Percentiles rank a stretch among this genome's conserved stretches.
phyloP scores from a whole-genome alignment of 2,888 invertebrate genomes.

The Synergus itoensis region DNA sequence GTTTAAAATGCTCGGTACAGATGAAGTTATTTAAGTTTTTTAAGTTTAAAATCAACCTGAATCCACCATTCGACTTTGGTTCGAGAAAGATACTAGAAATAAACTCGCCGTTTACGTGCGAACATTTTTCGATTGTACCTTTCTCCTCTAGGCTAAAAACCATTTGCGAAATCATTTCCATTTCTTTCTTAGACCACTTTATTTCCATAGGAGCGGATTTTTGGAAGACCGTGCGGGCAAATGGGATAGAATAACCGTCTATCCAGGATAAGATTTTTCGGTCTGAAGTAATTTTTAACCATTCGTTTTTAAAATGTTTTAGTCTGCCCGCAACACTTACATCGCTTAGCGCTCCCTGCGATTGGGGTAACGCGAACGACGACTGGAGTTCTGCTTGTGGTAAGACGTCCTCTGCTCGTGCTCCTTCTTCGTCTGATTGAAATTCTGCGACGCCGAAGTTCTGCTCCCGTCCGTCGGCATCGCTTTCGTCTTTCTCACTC shows the following conservation, averaged over 20 bases:
- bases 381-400: too few species aligned
- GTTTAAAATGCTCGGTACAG: too few species aligned
- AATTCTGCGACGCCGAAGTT: neutral
- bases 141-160: slow-evolving; percentile 27
- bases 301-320: neutral
- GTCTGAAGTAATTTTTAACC: slow-evolving; percentile 43
- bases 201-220: neutral
- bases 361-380: too few species aligned
- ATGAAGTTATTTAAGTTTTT: too few species aligned
- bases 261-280: slow-evolving; percentile 43
- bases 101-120: slow-evolving; percentile 33
- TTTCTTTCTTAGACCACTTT: slow-evolving; percentile 5
- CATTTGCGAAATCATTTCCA: neutral
- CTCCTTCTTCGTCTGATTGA: neutral
- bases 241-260: slow-evolving; percentile 43
- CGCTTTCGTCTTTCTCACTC: neutral
- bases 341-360: slow-evolving; percentile 7
- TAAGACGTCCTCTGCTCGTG: too few species aligned
- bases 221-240: neutral
- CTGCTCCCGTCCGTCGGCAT: slow-evolving; percentile 19
- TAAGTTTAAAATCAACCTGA: slow-evolving; percentile 29
- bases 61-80: slow-evolving; percentile 41
- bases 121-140: slow-evolving; percentile 43
- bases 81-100: slow-evolving; percentile 44
- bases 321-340: slow-evolving; percentile 44